Conservation (phyloP, 2,113 vertebrate genomes). For the Micronycteris hirsuta region DNA sequence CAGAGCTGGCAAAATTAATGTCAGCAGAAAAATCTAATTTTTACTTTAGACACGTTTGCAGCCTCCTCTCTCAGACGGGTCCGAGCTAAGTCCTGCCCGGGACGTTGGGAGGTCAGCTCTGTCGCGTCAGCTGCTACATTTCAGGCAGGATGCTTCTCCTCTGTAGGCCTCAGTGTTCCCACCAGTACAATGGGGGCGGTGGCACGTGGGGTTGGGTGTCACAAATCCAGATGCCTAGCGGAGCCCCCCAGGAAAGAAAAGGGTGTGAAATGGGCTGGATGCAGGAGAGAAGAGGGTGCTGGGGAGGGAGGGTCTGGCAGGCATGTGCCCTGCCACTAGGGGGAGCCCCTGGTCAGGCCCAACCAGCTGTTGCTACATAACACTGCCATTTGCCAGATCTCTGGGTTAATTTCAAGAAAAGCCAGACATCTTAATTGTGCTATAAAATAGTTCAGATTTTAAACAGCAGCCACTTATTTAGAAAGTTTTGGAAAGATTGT, state of each 20-base stretch:
- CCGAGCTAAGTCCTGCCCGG: background rate
- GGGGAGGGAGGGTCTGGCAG: background rate
- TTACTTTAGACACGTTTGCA: conserved; percentile 44
- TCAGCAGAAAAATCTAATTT: conserved; percentile 67
- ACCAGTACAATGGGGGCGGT: background rate
- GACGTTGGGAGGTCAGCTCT: background rate
- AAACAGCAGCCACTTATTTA: background rate
- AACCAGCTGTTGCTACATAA: accelerated
- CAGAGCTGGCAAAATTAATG: conserved; percentile 22
- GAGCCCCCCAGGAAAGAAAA: background rate
- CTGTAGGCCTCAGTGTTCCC: background rate
- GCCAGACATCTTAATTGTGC: background rate
- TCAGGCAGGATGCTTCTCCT: too few species aligned
- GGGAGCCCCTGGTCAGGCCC: background rate
- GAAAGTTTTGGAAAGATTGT: background rate
- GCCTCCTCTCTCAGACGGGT: background rate
- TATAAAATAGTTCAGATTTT: background rate
- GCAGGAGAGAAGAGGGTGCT: background rate
- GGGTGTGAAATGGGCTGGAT: background rate
- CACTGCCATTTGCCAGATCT: background rate
- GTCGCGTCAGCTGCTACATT: accelerated
- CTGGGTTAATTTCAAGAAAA: background rate
- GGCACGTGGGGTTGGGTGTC: accelerated
- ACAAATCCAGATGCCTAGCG: accelerated
- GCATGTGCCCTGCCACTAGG: background rate